A percentile compares a stretch with the other conserved stretches of the same genome.
These are phyloP conservation scores for Diadema setosum DNA, from an alignment of 35 echinoderm and acorn worm genomes.

Conservation along the genomic window DNA sequence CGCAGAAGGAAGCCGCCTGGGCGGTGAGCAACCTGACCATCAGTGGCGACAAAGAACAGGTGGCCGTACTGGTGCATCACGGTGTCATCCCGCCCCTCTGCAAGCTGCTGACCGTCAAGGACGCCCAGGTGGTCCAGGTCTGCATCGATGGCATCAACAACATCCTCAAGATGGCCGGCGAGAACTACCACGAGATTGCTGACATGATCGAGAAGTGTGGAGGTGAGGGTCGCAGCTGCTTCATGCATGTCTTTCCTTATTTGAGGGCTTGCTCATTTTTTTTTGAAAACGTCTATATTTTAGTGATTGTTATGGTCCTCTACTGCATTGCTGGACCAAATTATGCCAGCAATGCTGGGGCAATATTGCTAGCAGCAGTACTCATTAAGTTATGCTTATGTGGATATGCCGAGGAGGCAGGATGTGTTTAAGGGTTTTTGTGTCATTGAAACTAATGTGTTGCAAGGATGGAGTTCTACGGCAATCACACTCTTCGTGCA, in stretches of 20 bases:
- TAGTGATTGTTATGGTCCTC: too few species aligned
- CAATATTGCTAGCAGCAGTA: too few species aligned
- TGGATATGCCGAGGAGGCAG: too few species aligned
- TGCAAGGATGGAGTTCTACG: too few species aligned
- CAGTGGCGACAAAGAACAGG: conserved; percentile 79
- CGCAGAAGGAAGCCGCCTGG: conserved; percentile 98
- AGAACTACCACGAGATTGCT: conserved; percentile 62
- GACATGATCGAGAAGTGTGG: conserved; percentile 72
- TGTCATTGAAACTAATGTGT: too few species aligned
- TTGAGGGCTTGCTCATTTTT: too few species aligned
- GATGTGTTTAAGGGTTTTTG: too few species aligned
- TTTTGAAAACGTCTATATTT: too few species aligned
- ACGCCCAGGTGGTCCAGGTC: conserved; percentile 89
- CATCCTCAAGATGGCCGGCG: conserved; percentile 85
- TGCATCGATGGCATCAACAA: conserved; percentile 92
- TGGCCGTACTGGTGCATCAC: conserved; percentile 56
- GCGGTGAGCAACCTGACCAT: conserved; percentile 98
- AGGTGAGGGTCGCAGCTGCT: conserved; percentile 46
- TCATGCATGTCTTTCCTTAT: neutral
- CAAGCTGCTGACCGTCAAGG: conserved; percentile 83
- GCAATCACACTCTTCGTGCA: too few species aligned
- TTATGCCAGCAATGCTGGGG: too few species aligned
- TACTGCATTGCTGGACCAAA: too few species aligned
- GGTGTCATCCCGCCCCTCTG: conserved; percentile 81
- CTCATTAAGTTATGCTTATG: too few species aligned